A percentile compares a stretch with the other conserved stretches of the same genome.
Evolutionary conservation across 1,140 invertebrate species (phyloP).

Genomic region (Drosophila bocqueti): DNA sequence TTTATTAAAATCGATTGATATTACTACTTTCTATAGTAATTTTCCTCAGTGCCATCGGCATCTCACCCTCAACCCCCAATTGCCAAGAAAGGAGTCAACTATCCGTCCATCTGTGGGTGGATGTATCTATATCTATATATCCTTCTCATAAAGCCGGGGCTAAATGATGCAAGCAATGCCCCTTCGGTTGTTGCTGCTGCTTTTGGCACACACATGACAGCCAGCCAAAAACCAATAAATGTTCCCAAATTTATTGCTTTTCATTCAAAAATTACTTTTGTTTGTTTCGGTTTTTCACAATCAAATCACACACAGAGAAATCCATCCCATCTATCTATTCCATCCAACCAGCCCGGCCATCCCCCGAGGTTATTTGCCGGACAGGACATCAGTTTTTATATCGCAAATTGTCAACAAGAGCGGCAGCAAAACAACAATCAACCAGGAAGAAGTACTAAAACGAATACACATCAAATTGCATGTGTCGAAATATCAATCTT

Average conservation of each 20-base stretch:
- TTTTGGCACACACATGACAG: conserved; percentile 56
- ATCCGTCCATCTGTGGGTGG: conserved; percentile 53
- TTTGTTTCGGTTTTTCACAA: conserved; percentile 73
- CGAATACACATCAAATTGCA: conserved; percentile 23
- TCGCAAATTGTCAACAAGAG: conserved; percentile 43
- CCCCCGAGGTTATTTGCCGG: conserved; percentile 47
- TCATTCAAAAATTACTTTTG: conserved; percentile 80
- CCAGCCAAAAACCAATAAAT: conserved; percentile 82
- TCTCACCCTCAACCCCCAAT: conserved; percentile 27
- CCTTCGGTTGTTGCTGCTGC: conserved; percentile 33
- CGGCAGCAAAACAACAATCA: conserved; percentile 13
- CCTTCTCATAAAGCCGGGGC: conserved; percentile 53
- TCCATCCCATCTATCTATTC: conserved; percentile 20
- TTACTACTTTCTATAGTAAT: no score
- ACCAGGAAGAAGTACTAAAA: conserved; percentile 21
- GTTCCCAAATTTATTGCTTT: conserved; percentile 83
- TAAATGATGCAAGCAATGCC: conserved; percentile 71
- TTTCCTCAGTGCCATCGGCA: conserved; percentile 19
- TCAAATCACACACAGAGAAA: conserved; percentile 47
- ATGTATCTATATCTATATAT: conserved; percentile 23
- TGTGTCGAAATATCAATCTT: conserved; percentile 25
- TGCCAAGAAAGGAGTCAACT: conserved; percentile 57
- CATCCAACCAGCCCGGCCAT: conserved; percentile 26
- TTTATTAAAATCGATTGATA: no score
- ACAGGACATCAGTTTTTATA: conserved; percentile 58